phyloP scores from a whole-genome alignment of 1,140 invertebrate genomes.

The Cephus cinctus region DNA sequence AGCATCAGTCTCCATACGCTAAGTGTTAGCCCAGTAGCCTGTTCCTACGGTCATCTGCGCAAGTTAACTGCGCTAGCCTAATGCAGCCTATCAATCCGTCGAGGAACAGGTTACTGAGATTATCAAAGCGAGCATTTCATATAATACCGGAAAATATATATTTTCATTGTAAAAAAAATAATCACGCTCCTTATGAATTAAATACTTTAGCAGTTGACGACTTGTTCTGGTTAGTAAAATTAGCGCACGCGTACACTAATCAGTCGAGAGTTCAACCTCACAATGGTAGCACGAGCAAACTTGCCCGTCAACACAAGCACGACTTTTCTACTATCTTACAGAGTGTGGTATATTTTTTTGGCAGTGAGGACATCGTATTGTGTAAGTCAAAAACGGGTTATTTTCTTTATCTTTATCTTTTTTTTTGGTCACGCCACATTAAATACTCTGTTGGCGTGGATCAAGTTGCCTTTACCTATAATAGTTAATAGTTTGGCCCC shows the following conservation, averaged over 20 bases:
- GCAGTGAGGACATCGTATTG: conserved; percentile 47
- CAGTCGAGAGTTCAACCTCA: conserved; percentile 40
- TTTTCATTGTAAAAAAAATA: conserved; percentile 55
- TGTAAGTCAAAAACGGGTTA: conserved; percentile 28
- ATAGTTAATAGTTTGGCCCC: conserved; percentile 37
- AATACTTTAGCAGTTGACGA: conserved; percentile 52
- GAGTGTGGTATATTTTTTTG: conserved; percentile 46
- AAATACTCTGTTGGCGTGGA: background rate
- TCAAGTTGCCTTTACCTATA: conserved; percentile 3
- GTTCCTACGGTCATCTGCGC: too few species aligned
- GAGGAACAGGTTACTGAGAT: conserved; percentile 28
- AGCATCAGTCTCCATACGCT: conserved; percentile 53
- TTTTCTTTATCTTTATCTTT: conserved; percentile 9
- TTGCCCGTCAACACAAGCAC: conserved; percentile 9
- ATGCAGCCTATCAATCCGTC: conserved; percentile 1
- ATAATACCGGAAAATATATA: conserved; percentile 57
- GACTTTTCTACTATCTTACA: conserved; percentile 26
- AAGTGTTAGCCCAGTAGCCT: conserved; percentile 28
- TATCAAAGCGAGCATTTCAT: conserved; percentile 49
- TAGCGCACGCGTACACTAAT: conserved; percentile 45
- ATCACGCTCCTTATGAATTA: conserved; percentile 54
- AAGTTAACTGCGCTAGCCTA: too few species aligned
- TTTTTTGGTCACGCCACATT: background rate
- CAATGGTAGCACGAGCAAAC: conserved; percentile 24
- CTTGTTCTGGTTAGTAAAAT: conserved; percentile 43